These are phyloP conservation scores for Fistularia commersonii DNA, from an alignment of 2,797 vertebrate species.

Conservation along the genomic window DNA sequence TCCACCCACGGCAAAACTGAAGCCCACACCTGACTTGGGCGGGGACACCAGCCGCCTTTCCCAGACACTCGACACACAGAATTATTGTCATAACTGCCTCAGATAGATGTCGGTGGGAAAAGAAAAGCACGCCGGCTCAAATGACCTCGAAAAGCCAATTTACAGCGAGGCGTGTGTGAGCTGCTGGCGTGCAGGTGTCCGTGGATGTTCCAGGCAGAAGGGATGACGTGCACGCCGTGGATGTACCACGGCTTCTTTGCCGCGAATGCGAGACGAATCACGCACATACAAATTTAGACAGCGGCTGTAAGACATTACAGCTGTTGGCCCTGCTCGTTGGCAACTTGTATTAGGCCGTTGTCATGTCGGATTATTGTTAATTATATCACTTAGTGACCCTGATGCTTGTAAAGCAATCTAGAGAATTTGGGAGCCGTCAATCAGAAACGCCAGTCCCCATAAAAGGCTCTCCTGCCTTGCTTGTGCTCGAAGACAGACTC, in stretches of 20 bases:
- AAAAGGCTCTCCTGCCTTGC: slow-evolving; percentile 28
- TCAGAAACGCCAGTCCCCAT: slow-evolving; percentile 34
- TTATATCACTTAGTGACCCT: slow-evolving; percentile 22
- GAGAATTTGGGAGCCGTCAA: slow-evolving; percentile 44
- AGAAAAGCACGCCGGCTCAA: slow-evolving; percentile 6
- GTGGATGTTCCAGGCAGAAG: too few species aligned
- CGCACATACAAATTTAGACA: slow-evolving; percentile 7
- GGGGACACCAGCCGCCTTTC: slow-evolving; percentile 7
- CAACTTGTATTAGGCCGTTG: slow-evolving; percentile 20
- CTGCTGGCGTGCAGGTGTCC: too few species aligned
- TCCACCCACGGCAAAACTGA: slow-evolving; percentile 23
- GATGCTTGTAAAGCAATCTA: slow-evolving; percentile 31
- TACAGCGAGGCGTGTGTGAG: background rate
- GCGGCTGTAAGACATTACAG: slow-evolving; percentile 1
- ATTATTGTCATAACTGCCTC: slow-evolving; percentile 16
- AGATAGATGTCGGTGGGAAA: background rate
- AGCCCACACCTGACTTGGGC: slow-evolving; percentile 9
- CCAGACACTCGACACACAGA: slow-evolving; percentile 9
- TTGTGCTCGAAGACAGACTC: slow-evolving; percentile 20
- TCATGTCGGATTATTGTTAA: slow-evolving; percentile 41
- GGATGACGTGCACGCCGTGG: too few species aligned
- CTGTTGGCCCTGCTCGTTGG: slow-evolving; percentile 11
- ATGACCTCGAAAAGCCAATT: slow-evolving; percentile 15
- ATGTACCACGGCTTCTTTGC: background rate
- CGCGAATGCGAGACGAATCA: background rate